A percentile compares a stretch with the other conserved stretches of the same genome.
phyloP scores from a whole-genome alignment of 1,140 invertebrate genomes.

The Scaptodrosophila lebanonensis region DNA sequence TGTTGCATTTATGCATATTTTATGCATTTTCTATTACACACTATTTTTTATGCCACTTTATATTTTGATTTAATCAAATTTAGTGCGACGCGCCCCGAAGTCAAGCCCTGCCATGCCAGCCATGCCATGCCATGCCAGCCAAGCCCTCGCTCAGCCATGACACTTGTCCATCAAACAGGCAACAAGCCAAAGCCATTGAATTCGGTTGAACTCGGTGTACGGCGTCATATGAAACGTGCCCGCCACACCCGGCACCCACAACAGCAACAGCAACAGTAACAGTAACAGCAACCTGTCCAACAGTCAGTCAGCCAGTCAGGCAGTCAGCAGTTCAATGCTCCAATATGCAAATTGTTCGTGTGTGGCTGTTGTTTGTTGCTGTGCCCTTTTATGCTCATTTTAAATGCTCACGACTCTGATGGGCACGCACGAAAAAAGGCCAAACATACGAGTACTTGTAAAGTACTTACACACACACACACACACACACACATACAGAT shows the following conservation, averaged over 20 bases:
- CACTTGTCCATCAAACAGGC: conserved; percentile 65
- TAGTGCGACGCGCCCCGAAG: conserved; percentile 51
- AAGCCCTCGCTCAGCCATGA: conserved; percentile 61
- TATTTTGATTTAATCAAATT: conserved; percentile 64
- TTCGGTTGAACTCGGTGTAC: conserved; percentile 31
- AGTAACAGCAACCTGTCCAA: conserved; percentile 29
- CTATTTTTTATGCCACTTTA: too few relatives aligned
- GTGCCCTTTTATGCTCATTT: neutral
- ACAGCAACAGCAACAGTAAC: conserved; percentile 18
- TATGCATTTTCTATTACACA: too few relatives aligned
- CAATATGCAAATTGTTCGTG: conserved; percentile 62
- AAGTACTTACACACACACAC: too few relatives aligned
- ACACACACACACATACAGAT: too few relatives aligned
- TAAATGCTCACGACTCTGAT: conserved; percentile 7
- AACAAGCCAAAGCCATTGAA: conserved; percentile 27
- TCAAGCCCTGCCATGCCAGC: neutral
- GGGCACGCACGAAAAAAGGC: conserved; percentile 46
- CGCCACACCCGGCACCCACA: conserved; percentile 38
- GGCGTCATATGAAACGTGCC: conserved; percentile 63
- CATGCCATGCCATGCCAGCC: conserved; percentile 16
- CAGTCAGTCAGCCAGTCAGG: conserved; percentile 20
- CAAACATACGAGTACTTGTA: too few relatives aligned
- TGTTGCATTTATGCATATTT: too few relatives aligned
- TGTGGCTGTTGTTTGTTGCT: conserved; percentile 32
- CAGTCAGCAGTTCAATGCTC: conserved; percentile 56